A percentile compares a stretch with the other conserved stretches of the same genome.
Evolutionary conservation across 2,113 vertebrate genomes (phyloP).

Genomic region (Azemiops feae): DNA sequence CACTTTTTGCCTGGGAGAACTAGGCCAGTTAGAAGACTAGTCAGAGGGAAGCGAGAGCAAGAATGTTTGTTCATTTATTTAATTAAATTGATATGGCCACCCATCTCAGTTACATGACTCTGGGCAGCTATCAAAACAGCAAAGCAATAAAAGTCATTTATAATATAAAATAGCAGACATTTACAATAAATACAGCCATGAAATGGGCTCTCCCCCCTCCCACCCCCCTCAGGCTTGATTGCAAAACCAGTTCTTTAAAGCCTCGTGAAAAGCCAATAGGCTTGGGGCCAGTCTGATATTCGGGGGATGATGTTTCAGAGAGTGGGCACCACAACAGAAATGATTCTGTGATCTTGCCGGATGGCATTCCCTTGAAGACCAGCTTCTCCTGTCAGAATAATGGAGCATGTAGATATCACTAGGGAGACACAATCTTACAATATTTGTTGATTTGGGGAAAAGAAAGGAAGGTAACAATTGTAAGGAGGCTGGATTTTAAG

Average conservation of each 20-base stretch:
- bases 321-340: not conserved
- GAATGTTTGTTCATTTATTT: not conserved
- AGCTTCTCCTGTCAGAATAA: not conserved
- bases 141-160: not conserved
- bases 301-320: not conserved
- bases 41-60: not conserved
- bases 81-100: not conserved
- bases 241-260: not conserved
- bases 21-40: not conserved
- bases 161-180: not conserved
- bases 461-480: not conserved
- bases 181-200: not conserved
- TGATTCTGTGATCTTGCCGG: not conserved
- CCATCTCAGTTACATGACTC: not conserved
- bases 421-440: not conserved
- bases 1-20: not conserved
- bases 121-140: not conserved
- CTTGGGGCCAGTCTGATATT: not conserved
- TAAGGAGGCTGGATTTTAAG: not conserved
- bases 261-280: not conserved
- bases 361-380: not conserved
- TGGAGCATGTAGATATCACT: not conserved
- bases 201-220: not conserved
- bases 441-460: not conserved
- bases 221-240: not conserved